These are phyloP conservation scores for Drosophila birchii DNA, from an alignment of 2,888 invertebrate species.

Conservation along the genomic window DNA sequence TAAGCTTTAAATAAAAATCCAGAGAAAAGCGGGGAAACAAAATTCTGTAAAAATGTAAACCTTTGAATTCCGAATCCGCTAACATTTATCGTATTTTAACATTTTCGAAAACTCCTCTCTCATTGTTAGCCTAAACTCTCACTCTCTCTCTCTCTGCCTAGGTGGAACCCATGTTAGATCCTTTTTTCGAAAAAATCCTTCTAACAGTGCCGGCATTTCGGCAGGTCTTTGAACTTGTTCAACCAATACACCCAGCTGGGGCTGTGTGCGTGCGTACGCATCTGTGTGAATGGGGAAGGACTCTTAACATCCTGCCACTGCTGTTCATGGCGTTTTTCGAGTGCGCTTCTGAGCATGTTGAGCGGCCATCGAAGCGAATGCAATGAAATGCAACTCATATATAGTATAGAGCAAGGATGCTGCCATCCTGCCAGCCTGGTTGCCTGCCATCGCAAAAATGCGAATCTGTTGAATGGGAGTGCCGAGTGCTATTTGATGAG, in stretches of 20 bases:
- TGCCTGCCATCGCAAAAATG: conserved; percentile 33
- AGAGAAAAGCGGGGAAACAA: background rate
- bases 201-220: conserved; percentile 50
- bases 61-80: background rate
- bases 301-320: conserved; percentile 39
- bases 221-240: conserved; percentile 49
- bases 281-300: conserved; percentile 48
- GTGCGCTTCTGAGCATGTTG: conserved; percentile 51
- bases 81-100: background rate
- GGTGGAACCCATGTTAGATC: conserved; percentile 22
- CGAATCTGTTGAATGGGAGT: conserved; percentile 47
- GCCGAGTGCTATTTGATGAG: conserved; percentile 40
- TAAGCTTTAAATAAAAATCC: background rate
- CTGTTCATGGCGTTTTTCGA: conserved; percentile 54
- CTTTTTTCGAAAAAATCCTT: background rate
- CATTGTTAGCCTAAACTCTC: background rate
- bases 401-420: conserved; percentile 18
- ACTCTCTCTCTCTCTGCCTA: no score
- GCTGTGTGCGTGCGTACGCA: conserved; percentile 15
- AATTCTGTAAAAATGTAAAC: background rate
- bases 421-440: background rate
- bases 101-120: conserved; percentile 4
- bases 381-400: conserved; percentile 48
- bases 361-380: conserved; percentile 51
- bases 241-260: conserved; percentile 5